These are phyloP conservation scores for Scrobipalpa atriplicella DNA, from an alignment of 2,888 invertebrate species.

Conservation along the genomic window DNA sequence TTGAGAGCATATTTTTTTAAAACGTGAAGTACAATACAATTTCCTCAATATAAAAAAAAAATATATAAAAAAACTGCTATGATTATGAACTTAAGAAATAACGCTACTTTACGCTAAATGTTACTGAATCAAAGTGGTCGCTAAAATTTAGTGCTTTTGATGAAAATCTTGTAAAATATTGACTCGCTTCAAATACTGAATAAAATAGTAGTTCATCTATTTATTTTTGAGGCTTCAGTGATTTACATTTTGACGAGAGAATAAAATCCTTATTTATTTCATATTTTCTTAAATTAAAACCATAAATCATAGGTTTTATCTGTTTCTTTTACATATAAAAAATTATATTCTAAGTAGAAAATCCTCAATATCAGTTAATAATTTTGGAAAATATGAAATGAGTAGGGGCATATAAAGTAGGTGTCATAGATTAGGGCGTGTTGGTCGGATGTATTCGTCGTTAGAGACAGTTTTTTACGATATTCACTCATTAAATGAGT, in stretches of 20 bases:
- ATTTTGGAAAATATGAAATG: neutral
- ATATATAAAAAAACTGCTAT: no score
- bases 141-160: constrained; percentile 54
- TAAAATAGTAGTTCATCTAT: constrained; percentile 58
- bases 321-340: neutral
- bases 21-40: no score
- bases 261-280: constrained; percentile 37
- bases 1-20: no score
- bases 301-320: neutral
- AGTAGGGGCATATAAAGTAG: constrained; percentile 44
- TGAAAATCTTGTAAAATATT: constrained; percentile 58
- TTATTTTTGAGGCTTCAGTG: constrained; percentile 38
- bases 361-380: neutral
- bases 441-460: constrained; percentile 52
- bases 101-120: no score
- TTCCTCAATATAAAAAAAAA: no score
- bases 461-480: constrained; percentile 54
- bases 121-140: constrained; percentile 46
- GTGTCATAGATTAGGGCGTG: constrained; percentile 53
- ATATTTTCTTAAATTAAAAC: neutral
- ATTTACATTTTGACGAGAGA: constrained; percentile 61
- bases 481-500: constrained; percentile 36
- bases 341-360: neutral
- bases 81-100: no score
- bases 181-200: constrained; percentile 61